Percentiles rank a stretch among this genome's conserved stretches.
Conservation (phyloP, 2,888 invertebrate species). For the Xylophagus ater region DNA sequence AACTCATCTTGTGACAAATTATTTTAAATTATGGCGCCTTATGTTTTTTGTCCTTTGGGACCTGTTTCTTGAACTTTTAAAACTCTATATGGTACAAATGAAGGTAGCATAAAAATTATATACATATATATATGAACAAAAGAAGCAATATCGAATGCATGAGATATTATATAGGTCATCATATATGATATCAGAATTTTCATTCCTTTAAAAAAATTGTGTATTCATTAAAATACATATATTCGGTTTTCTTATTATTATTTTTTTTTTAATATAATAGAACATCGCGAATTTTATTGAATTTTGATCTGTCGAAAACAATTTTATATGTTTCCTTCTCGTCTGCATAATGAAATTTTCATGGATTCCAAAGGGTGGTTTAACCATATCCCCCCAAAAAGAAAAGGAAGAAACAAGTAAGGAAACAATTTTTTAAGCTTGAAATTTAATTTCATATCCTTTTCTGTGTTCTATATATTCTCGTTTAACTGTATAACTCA, state of each 20-base stretch:
- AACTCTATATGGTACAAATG: neutral
- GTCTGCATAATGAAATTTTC: too few relatives aligned
- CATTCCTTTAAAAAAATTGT: neutral
- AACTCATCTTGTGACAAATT: conserved; percentile 15
- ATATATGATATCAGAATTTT: neutral
- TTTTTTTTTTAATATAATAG: too few relatives aligned
- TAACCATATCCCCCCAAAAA: too few relatives aligned
- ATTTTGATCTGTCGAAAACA: neutral
- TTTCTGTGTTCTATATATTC: neutral
- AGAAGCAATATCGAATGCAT: neutral
- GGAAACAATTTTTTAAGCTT: neutral
- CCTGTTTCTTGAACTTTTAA: conserved; percentile 2
- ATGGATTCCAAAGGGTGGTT: too few relatives aligned
- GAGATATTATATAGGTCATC: neutral
- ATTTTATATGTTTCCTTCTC: neutral
- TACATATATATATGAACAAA: neutral
- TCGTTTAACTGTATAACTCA: conserved; percentile 3
- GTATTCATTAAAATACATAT: neutral
- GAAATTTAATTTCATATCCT: conserved; percentile 2
- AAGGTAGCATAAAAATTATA: conserved; percentile 1
- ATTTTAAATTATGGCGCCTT: conserved; percentile 17
- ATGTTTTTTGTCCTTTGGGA: conserved; percentile 6
- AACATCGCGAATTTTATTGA: too few relatives aligned
- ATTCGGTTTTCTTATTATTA: too few relatives aligned
- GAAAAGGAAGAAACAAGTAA: neutral